phyloP scores from a whole-genome alignment of 2,888 invertebrate genomes.

The Matsumyia berberina region DNA sequence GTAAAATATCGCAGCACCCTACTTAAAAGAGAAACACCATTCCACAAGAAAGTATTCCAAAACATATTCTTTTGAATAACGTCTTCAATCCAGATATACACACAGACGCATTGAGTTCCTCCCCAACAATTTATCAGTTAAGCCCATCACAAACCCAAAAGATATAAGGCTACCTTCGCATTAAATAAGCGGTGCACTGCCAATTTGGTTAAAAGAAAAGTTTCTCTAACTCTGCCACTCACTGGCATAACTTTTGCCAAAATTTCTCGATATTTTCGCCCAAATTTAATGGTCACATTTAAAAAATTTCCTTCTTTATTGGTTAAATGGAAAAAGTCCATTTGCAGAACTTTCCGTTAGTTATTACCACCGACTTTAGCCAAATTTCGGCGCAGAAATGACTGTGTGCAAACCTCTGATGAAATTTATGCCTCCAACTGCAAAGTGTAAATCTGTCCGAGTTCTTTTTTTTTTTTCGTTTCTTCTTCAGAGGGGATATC shows the following conservation, averaged over 20 bases:
- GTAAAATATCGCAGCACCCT: neutral
- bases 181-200: slow-evolving; percentile 39
- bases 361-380: slow-evolving; percentile 68
- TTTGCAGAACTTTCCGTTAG: slow-evolving; percentile 71
- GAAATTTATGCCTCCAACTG: slow-evolving; percentile 64
- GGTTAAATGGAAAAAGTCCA: slow-evolving; percentile 74
- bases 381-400: slow-evolving; percentile 63
- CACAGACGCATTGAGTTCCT: neutral
- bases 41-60: neutral
- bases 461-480: slow-evolving; percentile 13
- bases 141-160: neutral
- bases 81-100: neutral
- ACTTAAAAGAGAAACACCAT: neutral
- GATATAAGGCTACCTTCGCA: slow-evolving; percentile 1
- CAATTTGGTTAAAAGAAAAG: slow-evolving; percentile 73
- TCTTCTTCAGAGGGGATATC: slow-evolving; percentile 12
- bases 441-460: slow-evolving; percentile 68
- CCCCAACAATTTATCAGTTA: neutral
- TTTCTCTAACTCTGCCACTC: slow-evolving; percentile 35
- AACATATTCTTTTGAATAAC: neutral
- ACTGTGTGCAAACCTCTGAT: slow-evolving; percentile 38
- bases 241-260: slow-evolving; percentile 57
- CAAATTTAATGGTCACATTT: slow-evolving; percentile 70
- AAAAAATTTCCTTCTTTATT: slow-evolving; percentile 43
- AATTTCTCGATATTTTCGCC: slow-evolving; percentile 67